These are phyloP conservation scores for Sebastes kiyomatsui DNA, from an alignment of 2,797 vertebrate genomes.

Conservation along the genomic window DNA sequence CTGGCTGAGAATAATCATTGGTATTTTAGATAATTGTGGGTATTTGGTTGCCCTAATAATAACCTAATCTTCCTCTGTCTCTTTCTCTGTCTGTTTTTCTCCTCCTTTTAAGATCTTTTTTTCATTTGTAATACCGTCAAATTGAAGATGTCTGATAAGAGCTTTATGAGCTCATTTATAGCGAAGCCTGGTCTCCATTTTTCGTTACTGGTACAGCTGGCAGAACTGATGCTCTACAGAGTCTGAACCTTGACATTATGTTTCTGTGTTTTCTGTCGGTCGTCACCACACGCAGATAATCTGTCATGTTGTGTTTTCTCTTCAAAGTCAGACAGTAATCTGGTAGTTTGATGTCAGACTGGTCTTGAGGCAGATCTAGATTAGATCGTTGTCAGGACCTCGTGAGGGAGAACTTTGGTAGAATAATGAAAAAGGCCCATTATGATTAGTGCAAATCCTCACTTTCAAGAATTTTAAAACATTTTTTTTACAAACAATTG, in stretches of 20 bases:
- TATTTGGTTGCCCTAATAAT: constrained; percentile 32
- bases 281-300: not conserved
- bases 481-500: not conserved
- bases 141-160: constrained; percentile 4
- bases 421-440: not conserved
- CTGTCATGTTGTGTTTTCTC: not conserved
- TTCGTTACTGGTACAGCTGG: not conserved
- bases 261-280: constrained; percentile 16
- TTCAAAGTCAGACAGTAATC: not conserved
- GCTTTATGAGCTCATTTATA: not conserved
- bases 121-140: constrained; percentile 16
- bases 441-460: not conserved
- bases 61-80: constrained; percentile 12
- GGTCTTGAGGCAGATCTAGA: not conserved
- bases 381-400: not conserved
- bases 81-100: not conserved
- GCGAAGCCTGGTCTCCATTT: not conserved
- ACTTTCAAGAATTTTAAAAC: not conserved
- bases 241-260: not conserved
- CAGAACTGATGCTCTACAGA: not conserved
- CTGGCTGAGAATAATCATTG: constrained; percentile 48
- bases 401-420: not conserved
- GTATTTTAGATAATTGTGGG: constrained; percentile 40
- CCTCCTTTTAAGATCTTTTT: not conserved
- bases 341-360: not conserved